phyloP scores from a whole-genome alignment of 2,797 vertebrate species.

The Strix occidentalis region DNA sequence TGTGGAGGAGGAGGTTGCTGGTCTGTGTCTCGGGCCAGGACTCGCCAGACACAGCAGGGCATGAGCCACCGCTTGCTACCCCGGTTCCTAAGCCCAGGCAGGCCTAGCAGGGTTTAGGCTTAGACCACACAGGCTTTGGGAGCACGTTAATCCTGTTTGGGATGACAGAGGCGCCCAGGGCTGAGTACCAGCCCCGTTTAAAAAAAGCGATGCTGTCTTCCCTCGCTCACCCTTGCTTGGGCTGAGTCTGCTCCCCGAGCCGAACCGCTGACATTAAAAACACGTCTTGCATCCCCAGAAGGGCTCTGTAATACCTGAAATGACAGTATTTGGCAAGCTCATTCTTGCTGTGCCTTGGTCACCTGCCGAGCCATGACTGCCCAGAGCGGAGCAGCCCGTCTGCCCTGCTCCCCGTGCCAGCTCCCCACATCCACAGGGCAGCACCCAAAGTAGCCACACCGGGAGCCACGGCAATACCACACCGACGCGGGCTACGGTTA shows the following conservation, averaged over 20 bases:
- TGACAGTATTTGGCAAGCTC: not conserved
- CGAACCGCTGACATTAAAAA: not conserved
- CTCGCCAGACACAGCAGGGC: not conserved
- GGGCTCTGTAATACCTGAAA: not conserved
- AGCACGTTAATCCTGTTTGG: not conserved
- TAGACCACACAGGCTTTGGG: not conserved
- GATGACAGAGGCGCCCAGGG: not conserved
- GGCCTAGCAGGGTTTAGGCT: not conserved
- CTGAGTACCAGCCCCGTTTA: not conserved
- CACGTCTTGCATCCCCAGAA: not conserved
- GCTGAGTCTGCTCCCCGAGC: not conserved
- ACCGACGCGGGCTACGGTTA: rapidly evolving
- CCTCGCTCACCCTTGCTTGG: not conserved
- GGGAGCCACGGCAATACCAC: not conserved
- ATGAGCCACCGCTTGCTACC: not conserved
- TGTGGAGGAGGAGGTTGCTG: not conserved
- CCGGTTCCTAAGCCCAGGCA: not conserved
- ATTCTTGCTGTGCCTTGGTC: not conserved
- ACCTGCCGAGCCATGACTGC: not conserved
- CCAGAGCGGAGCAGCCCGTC: not conserved
- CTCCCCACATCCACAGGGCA: rapidly evolving
- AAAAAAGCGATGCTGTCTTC: rapidly evolving
- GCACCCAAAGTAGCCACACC: not conserved
- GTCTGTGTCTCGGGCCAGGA: not conserved
- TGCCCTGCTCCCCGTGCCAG: too few species aligned